A percentile compares a stretch with the other conserved stretches of the same genome.
phyloP scores from a whole-genome alignment of 2,113 vertebrate genomes.

The Cardinalis cardinalis region DNA sequence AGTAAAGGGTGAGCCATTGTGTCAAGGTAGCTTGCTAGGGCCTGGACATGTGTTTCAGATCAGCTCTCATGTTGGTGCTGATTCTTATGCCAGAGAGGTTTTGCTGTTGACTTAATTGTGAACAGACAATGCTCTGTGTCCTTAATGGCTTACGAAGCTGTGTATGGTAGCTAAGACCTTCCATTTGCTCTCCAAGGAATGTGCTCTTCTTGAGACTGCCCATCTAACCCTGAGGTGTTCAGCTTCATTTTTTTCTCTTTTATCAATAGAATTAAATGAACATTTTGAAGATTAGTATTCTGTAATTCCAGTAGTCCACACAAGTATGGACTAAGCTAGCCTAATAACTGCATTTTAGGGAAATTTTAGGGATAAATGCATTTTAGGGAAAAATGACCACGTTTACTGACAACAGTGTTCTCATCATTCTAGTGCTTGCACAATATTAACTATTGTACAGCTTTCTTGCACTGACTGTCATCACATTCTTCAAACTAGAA shows the following conservation, averaged over 20 bases:
- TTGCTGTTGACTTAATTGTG: neutral
- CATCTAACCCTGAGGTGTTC: neutral
- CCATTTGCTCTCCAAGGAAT: neutral
- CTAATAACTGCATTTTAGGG: neutral
- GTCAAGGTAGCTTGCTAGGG: neutral
- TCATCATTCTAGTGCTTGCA: slow-evolving; percentile 3
- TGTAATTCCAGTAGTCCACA: neutral
- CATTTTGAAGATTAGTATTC: neutral
- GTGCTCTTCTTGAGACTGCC: neutral
- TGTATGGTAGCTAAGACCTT: neutral
- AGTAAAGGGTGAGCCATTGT: neutral
- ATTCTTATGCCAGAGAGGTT: neutral
- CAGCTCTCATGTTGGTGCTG: neutral
- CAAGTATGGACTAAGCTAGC: neutral
- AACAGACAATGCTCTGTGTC: neutral
- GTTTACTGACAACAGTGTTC: neutral
- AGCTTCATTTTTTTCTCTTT: neutral
- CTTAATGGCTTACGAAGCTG: neutral
- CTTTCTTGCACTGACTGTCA: neutral
- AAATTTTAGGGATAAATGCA: neutral
- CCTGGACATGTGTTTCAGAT: neutral
- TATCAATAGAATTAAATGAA: neutral
- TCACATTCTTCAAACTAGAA: neutral
- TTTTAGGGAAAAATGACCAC: neutral
- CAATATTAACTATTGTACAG: neutral